Conservation (phyloP, 2,113 vertebrate genomes). For the Neopipo cinnamomea region DNA sequence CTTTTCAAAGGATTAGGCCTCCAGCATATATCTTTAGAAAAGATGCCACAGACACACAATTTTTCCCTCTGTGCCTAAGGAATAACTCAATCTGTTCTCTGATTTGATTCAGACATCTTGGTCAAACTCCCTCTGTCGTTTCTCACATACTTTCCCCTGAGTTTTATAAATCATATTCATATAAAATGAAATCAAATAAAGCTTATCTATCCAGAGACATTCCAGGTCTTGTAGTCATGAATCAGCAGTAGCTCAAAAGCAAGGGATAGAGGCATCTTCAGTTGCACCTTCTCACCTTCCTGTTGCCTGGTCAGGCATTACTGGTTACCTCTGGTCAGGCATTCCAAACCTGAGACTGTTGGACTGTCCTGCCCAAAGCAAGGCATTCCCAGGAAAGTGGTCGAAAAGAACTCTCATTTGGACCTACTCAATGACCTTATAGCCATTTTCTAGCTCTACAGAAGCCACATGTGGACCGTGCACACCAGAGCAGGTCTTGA, state of each 20-base stretch:
- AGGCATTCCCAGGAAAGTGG: background rate
- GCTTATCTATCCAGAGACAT: background rate
- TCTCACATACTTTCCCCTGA: background rate
- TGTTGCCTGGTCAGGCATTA: too few species aligned
- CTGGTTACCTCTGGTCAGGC: background rate
- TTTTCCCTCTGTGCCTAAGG: background rate
- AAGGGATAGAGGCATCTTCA: background rate
- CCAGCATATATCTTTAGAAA: background rate
- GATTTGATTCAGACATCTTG: conserved; percentile 1
- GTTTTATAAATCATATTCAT: background rate
- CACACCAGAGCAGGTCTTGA: background rate
- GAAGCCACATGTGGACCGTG: background rate
- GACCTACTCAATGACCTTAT: accelerated
- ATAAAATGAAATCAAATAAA: background rate
- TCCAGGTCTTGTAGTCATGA: background rate
- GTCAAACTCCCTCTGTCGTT: background rate
- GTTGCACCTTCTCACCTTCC: background rate
- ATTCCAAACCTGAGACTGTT: background rate
- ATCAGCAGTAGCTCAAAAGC: background rate
- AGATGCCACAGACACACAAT: background rate
- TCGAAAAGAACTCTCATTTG: background rate
- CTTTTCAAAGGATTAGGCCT: background rate
- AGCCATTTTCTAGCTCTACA: background rate
- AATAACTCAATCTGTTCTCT: conserved; percentile 9
- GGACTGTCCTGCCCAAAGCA: background rate